Evolutionary conservation across 2,113 vertebrate genomes (phyloP).

Genomic region (Rhodinocichla rosea): DNA sequence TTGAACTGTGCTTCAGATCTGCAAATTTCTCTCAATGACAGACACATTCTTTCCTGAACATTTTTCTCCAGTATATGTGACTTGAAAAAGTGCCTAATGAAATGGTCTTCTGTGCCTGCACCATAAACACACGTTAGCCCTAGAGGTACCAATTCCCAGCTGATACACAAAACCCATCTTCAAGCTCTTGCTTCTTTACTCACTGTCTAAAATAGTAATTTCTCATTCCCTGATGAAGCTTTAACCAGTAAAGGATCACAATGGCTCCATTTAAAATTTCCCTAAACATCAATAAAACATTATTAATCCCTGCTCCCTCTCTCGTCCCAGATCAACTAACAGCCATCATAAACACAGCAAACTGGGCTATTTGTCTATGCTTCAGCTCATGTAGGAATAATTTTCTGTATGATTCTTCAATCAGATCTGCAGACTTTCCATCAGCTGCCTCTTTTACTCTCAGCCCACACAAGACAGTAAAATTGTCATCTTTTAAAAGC

Average conservation of each 20-base stretch:
- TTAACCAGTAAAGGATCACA: neutral
- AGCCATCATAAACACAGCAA: conserved; percentile 5
- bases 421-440: neutral
- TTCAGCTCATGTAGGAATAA: conserved; percentile 6
- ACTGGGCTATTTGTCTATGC: conserved; percentile 3
- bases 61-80: neutral
- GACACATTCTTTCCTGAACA: neutral
- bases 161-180: neutral
- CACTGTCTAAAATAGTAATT: neutral
- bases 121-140: neutral
- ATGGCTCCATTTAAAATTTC: conserved; percentile 13
- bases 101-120: neutral
- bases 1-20: neutral
- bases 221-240: neutral
- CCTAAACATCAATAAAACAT: conserved; percentile 19
- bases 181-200: neutral
- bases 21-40: neutral
- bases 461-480: conserved; percentile 24
- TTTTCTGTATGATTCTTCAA: conserved; percentile 10
- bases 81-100: neutral
- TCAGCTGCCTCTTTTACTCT: conserved; percentile 29
- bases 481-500: conserved; percentile 35
- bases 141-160: neutral
- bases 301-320: conserved; percentile 24
- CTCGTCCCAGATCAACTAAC: neutral